phyloP scores from a whole-genome alignment of 1,140 invertebrate genomes.

The Papilio machaon region DNA sequence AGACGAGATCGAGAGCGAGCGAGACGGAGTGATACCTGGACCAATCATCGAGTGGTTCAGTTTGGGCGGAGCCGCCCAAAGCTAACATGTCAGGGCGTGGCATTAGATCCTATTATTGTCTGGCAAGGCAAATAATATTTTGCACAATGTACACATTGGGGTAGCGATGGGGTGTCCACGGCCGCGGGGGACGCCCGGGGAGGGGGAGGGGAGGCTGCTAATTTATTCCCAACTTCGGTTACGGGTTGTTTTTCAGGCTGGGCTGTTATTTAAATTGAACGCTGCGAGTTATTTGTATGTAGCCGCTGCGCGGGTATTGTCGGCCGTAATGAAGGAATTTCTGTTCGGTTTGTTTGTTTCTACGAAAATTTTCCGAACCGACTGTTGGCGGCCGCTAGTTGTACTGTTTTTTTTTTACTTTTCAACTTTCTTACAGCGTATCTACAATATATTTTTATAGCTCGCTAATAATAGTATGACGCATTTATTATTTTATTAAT shows the following conservation, averaged over 20 bases:
- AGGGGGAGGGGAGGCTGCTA: slow-evolving; percentile 68
- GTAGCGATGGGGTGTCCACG: slow-evolving; percentile 56
- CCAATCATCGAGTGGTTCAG: slow-evolving; percentile 59
- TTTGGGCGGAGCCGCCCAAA: slow-evolving; percentile 69
- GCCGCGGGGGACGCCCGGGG: slow-evolving; percentile 42
- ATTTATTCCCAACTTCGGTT: slow-evolving; percentile 81
- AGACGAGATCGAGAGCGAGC: slow-evolving; percentile 44
- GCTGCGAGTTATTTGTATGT: slow-evolving; percentile 78
- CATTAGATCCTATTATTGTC: slow-evolving; percentile 80
- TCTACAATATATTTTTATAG: not conserved
- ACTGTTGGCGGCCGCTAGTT: slow-evolving; percentile 24
- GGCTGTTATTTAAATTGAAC: slow-evolving; percentile 81
- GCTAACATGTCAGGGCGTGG: slow-evolving; percentile 80
- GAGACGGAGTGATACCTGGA: slow-evolving; percentile 46
- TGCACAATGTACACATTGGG: slow-evolving; percentile 81
- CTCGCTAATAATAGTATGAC: not conserved
- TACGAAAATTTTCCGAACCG: slow-evolving; percentile 32
- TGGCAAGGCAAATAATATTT: slow-evolving; percentile 81
- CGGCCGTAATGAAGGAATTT: slow-evolving; percentile 76
- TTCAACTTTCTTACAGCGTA: not conserved
- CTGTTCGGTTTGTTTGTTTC: slow-evolving; percentile 56
- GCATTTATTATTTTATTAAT: not conserved
- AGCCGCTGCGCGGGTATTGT: slow-evolving; percentile 71
- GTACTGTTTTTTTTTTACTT: slow-evolving; percentile 17
- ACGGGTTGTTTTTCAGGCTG: slow-evolving; percentile 81